Evolutionary conservation across 2,888 invertebrate species (phyloP).

Genomic region (Sepiola atlantica): DNA sequence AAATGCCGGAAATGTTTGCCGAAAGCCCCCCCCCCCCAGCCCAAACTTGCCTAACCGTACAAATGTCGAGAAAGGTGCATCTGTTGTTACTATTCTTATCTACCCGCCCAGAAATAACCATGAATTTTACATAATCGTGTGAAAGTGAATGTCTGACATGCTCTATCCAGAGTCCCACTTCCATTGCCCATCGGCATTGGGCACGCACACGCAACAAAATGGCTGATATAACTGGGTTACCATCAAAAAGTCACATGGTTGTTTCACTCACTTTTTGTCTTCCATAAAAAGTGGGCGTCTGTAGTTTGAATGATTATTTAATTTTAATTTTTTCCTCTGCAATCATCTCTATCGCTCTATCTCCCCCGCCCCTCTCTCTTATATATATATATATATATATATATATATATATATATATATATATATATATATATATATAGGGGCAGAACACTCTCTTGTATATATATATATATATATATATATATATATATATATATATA

Average conservation of each 20-base stretch:
- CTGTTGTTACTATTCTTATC: neutral
- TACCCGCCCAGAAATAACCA: neutral
- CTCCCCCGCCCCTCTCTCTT: neutral
- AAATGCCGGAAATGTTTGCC: neutral
- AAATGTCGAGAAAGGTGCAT: neutral
- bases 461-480: too few species aligned
- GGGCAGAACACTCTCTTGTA: too few species aligned
- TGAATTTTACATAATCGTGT: neutral
- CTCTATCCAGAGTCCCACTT: neutral
- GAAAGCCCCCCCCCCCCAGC: too few species aligned
- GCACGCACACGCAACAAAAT: neutral
- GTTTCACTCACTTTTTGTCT: neutral
- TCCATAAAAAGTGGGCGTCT: neutral
- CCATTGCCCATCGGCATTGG: neutral
- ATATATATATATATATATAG: too few species aligned
- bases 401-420: too few species aligned
- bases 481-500: too few species aligned
- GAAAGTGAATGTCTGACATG: neutral
- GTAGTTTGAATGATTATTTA: neutral
- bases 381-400: too few species aligned
- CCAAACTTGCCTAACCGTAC: neutral
- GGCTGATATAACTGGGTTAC: neutral
- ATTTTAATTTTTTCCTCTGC: neutral
- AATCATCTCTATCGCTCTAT: too few species aligned
- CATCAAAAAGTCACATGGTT: neutral